Evolutionary conservation across 2,113 vertebrate genomes (phyloP).

Genomic region (Atlantisia rogersi): DNA sequence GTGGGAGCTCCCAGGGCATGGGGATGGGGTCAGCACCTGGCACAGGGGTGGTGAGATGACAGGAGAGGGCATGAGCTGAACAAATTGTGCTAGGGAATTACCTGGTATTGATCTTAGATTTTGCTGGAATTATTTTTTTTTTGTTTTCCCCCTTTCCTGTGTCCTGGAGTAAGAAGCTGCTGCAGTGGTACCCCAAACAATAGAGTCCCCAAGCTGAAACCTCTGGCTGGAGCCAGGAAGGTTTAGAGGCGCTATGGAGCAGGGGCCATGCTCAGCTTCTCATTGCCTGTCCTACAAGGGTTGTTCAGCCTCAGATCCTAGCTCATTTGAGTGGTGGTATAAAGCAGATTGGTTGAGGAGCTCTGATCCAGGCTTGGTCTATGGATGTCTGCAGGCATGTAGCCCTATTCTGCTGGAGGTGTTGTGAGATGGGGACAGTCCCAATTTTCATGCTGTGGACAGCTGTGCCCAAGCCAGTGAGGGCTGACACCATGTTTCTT

Average conservation of each 20-base stretch:
- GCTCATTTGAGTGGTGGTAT: not conserved
- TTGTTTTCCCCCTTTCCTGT: too few relatives aligned
- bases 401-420: not conserved
- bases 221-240: not conserved
- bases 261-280: not conserved
- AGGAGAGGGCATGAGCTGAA: not conserved
- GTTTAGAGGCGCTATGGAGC: not conserved
- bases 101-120: not conserved
- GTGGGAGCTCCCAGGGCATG: not conserved
- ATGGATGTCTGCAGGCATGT: not conserved
- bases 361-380: not conserved
- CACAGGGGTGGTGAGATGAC: rapidly evolving
- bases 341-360: not conserved
- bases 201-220: not conserved
- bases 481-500: not conserved
- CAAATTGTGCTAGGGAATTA: not conserved
- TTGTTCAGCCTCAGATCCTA: not conserved
- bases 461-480: not conserved
- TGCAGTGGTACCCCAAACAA: not conserved
- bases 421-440: not conserved
- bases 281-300: not conserved
- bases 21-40: not conserved
- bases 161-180: not conserved
- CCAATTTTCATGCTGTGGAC: not conserved
- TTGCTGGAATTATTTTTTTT: rapidly evolving